Base-by-base conservation (phyloP, 2,113 vertebrate species). In the Hypanus sabinus region DNA sequence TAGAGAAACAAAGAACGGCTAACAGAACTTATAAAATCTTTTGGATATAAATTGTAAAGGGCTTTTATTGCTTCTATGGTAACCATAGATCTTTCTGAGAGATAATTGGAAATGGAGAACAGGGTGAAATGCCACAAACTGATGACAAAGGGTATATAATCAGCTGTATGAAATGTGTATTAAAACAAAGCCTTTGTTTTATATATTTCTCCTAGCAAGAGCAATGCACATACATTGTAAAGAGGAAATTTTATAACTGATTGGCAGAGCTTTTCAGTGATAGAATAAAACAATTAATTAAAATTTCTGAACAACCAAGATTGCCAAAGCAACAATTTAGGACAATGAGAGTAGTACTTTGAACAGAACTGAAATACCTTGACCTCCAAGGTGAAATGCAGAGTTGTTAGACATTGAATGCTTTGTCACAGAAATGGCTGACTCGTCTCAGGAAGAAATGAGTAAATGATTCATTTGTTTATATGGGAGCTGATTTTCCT, bases 321-420 rank as follows among this genome's bases (percentile, higher is more conserved):
- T 88, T 88, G 85, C 14, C 85, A 88, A 62, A 90, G 85, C 85
- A 90, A 90, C 60, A 65, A 90, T 90, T 90, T 14, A 68, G 4
- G 85, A 5, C 14, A 30, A 90, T 5, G 85, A 68, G 16, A 33
- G 65, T n/a, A 30, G 57, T 16, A 65, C 57, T 62, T 90, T 90
- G 60, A 90, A 20, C 55, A 88, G 27, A 33, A 68, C 33, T 33
- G 85, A 62, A 90, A 68, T n/a, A 90, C 30, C n/a, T 68, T 68
- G n/a, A 20, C 60, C 85, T 65, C 30, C 85, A 90, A 18, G n/a
- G 6, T 62, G 57, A 62, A 88, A 65, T 88, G 60, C 85, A 60
- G 60, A 33, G 60, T 65, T 81, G 36, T 38, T 20, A 22, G 36
- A 81, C 79, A 20, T 81, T 18, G 36, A 81, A 18, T 38, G 18